These are phyloP conservation scores for Bos javanicus DNA, from an alignment of 2,113 vertebrate species.

Conservation along the genomic window DNA sequence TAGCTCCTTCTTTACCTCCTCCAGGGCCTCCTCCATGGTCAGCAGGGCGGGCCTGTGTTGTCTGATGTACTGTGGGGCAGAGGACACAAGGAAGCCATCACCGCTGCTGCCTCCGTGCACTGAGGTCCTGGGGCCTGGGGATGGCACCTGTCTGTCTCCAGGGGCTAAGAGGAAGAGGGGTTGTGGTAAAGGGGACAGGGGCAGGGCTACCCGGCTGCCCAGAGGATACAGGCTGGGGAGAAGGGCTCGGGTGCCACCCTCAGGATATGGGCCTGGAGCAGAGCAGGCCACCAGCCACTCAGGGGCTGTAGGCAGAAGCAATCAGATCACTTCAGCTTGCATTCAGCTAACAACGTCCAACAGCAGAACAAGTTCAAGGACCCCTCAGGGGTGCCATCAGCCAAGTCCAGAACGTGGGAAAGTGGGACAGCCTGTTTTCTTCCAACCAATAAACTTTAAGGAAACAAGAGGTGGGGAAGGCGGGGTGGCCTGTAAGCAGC, in stretches of 20 bases:
- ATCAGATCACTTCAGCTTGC: background rate
- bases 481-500: background rate
- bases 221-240: background rate
- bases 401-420: background rate
- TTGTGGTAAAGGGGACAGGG: background rate
- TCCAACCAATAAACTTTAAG: background rate
- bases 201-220: fast-evolving
- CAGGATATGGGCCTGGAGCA: background rate
- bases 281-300: background rate
- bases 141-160: background rate
- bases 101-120: fast-evolving
- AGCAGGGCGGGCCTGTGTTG: constrained; percentile 79
- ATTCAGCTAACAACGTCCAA: background rate
- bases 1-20: constrained; percentile 77
- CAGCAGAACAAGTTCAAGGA: background rate
- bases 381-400: background rate
- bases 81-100: background rate
- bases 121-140: background rate
- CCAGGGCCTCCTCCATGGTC: constrained; percentile 77
- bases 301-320: background rate
- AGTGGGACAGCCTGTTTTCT: background rate
- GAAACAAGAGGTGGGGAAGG: background rate
- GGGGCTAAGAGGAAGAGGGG: background rate
- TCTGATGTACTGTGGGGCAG: constrained; percentile 83
- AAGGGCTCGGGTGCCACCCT: background rate